These are phyloP conservation scores for Meda fulgida DNA, from an alignment of 2,797 vertebrate species.

Conservation along the genomic window DNA sequence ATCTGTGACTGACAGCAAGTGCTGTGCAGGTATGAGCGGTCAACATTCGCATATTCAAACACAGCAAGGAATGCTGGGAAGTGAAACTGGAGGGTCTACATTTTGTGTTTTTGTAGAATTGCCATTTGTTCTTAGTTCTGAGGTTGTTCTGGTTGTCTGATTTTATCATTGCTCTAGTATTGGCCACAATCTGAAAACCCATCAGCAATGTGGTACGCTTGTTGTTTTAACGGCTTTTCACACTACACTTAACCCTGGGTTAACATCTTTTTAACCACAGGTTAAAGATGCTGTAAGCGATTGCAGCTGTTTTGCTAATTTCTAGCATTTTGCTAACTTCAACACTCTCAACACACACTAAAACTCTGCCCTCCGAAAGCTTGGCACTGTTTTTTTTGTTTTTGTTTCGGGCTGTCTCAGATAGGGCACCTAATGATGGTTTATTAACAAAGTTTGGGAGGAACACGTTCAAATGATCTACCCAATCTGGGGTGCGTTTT, in stretches of 20 bases:
- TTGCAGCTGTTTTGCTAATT: constrained; percentile 7
- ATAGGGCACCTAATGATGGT: not conserved
- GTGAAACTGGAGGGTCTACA: not conserved
- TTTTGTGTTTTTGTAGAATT: constrained; percentile 7
- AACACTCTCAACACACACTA: not conserved
- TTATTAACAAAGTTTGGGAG: not conserved
- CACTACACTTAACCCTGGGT: constrained; percentile 4
- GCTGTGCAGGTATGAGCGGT: constrained; percentile 12
- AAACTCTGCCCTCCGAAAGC: not conserved
- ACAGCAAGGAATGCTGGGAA: constrained; percentile 2
- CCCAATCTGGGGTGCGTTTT: too few relatives aligned
- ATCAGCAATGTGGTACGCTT: not conserved
- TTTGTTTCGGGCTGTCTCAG: not conserved
- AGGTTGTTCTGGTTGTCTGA: not conserved
- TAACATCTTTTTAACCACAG: constrained; percentile 5
- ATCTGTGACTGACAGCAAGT: constrained; percentile 25
- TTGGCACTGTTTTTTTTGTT: not conserved
- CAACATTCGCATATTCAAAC: constrained; percentile 10
- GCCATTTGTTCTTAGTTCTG: not conserved
- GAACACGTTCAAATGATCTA: not conserved
- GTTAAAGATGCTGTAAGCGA: constrained; percentile 18
- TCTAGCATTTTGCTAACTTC: not conserved
- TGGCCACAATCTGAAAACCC: constrained; percentile 10
- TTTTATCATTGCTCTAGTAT: not conserved
- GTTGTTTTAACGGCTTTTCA: constrained; percentile 12